phyloP scores from a whole-genome alignment of 2,888 invertebrate species.

The Hetaerina titia region DNA sequence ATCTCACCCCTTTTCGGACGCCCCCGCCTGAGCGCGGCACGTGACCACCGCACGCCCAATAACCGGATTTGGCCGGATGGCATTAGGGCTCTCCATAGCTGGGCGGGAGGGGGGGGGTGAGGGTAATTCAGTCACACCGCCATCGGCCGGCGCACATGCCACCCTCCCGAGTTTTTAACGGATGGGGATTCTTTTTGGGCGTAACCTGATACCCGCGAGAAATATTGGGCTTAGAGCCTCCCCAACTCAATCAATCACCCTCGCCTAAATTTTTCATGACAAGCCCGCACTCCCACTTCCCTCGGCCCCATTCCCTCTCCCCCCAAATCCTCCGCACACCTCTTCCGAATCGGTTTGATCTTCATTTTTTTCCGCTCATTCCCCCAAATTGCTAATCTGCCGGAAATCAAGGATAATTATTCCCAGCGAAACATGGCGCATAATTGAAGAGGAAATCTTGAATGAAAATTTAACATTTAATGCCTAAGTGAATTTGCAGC shows the following conservation, averaged over 20 bases:
- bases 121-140: neutral
- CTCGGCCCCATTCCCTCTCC: neutral
- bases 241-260: slow-evolving; percentile 34
- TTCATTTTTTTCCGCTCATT: slow-evolving; percentile 1
- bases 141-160: neutral
- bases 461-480: slow-evolving; percentile 22
- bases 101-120: neutral
- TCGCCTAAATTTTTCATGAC: slow-evolving; percentile 21
- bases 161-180: slow-evolving; percentile 13
- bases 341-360: neutral
- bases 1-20: neutral
- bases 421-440: neutral
- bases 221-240: neutral
- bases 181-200: neutral
- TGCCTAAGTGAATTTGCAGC: neutral
- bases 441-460: slow-evolving; percentile 20
- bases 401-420: slow-evolving; percentile 22
- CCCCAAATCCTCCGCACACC: neutral
- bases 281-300: neutral
- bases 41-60: slow-evolving; percentile 42
- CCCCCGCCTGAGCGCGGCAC: slow-evolving; percentile 1
- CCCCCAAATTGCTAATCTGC: neutral
- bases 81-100: neutral
- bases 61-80: slow-evolving; percentile 58
- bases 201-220: slow-evolving; percentile 35